Evolutionary conservation across 2,888 invertebrate species (phyloP), one percentile per base, ranked within the genome.

Genomic region (Synanthedon myopaeformis): DNA sequence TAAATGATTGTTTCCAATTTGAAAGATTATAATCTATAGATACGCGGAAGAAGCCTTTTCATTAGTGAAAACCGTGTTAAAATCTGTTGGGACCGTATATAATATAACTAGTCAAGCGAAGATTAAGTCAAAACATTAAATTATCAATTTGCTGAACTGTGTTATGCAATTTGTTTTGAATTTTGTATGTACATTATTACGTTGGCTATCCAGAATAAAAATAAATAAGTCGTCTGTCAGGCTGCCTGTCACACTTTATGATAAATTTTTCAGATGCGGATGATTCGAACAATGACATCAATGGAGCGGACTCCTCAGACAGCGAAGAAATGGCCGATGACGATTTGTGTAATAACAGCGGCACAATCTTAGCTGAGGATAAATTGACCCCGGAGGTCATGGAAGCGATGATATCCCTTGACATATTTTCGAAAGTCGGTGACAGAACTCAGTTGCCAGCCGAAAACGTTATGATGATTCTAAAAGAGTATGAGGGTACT

Each of bases 361-460:
- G 73, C 51, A 69, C 74, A 51, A 59, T 77, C 12, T 67, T 75
- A 42, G 73, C 81, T 54, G 82, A 81, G 57, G 89, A 90, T 49
- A 89, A 82, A 61, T 61, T 91, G 35, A 87, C 90, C 0, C 66
- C 89, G 41, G 89, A 91, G 65, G 73, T 93, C 3, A 74, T 90
- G 56, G 91, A 92, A 76, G 89, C 89, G 8, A 82, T 93, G 23
- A 81, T 89, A 53, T 87, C 89, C 6, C 73, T 90, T 53, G 86
- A 89, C 53, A 72, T 93, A 57, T 87, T 92, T 59, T 81, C 89
- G 14, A 92, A 91, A 79, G 89, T 92, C 48, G 87, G 89, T 79
- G 75, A 81, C 4, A 88, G 89, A 61, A 88, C 89, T 45, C 74
- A 80, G 52, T 57, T 83, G 35, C 87, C 91, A 8, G 86, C 91